A percentile compares a stretch with the other conserved stretches of the same genome.
phyloP scores from a whole-genome alignment of 2,797 vertebrate species.

The Manis pentadactyla region DNA sequence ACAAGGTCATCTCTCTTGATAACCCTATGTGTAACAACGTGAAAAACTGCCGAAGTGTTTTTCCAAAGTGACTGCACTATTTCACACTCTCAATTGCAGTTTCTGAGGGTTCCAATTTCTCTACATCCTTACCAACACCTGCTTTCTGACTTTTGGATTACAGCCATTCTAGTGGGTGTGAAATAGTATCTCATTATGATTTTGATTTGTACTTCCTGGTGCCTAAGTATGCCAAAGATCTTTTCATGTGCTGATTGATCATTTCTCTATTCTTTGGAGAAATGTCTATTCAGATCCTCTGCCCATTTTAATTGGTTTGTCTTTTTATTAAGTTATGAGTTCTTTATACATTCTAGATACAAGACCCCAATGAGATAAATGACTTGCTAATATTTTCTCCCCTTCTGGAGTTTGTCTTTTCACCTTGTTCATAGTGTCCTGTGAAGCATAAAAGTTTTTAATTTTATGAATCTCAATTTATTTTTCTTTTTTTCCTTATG shows the following conservation, averaged over 20 bases:
- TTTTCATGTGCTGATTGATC: neutral
- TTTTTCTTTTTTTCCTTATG: neutral
- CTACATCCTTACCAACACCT: neutral
- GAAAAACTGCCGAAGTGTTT: neutral
- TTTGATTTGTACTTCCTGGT: neutral
- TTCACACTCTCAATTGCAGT: neutral
- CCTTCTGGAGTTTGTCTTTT: neutral
- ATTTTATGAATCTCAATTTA: neutral
- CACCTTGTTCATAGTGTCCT: neutral
- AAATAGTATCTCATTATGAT: neutral
- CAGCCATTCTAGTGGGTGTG: neutral
- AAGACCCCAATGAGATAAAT: neutral
- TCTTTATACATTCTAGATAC: neutral
- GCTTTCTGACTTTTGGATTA: neutral
- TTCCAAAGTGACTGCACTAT: neutral
- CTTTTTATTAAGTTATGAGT: neutral
- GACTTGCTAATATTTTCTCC: neutral
- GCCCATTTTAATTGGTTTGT: neutral
- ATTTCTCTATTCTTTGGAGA: neutral
- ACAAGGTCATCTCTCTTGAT: neutral
- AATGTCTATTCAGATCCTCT: neutral
- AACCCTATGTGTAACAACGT: neutral
- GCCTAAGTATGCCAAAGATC: neutral
- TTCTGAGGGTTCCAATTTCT: neutral
- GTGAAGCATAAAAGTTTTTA: neutral